Base-by-base conservation (phyloP, 2,797 vertebrate genomes). In the Gastrophryne carolinensis region DNA sequence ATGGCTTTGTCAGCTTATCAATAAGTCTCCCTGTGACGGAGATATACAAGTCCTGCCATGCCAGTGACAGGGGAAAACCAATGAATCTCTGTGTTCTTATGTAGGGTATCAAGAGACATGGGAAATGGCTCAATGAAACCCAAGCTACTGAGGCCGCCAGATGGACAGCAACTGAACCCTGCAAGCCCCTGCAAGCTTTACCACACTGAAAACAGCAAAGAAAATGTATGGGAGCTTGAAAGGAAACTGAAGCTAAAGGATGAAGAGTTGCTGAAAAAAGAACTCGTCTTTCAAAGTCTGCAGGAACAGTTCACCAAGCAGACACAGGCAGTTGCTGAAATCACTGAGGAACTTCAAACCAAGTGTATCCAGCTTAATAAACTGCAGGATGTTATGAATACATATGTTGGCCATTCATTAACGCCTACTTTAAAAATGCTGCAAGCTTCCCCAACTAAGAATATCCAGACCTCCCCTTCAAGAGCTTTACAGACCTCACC, bases 101-200 rank as follows among this genome's bases (percentile, higher is more conserved):
- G n/a, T 72, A 91, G 89, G 77, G 81, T 41, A 63, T 67, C 62
- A 58, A 79, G 71, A 79, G 84, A 80, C 81, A 98, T 97, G 96
- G 96, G 96, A 82, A 98, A 98, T 13, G 88, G 91, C 15, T 94
- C 93, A 0, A 86, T 93, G 87, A 98, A 95, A 82, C 92, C 92
- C 32, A 98, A 95, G 81, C 91, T 91, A 3, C 83, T 93, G 75
- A 95, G 93, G 81, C 87, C 84, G 35, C 39, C 87, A 0, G 90
- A 92, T 0, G 82, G 89, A 66, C 88, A 87, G 0, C 15, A 78
- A 34, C 79, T 79, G 70, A 83, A 72, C 17, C 81, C 82, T 8
- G 24, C 84, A 4, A 75, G 84, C 19, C 79, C 85, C 19, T 85
- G 83, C 27, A 56, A 67, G 34, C 75, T 81, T 72, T 81, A 80